Percentiles rank a stretch among this genome's conserved stretches.
These are phyloP conservation scores for Motacilla alba DNA, from an alignment of 2,113 vertebrate genomes.

Conservation along the genomic window DNA sequence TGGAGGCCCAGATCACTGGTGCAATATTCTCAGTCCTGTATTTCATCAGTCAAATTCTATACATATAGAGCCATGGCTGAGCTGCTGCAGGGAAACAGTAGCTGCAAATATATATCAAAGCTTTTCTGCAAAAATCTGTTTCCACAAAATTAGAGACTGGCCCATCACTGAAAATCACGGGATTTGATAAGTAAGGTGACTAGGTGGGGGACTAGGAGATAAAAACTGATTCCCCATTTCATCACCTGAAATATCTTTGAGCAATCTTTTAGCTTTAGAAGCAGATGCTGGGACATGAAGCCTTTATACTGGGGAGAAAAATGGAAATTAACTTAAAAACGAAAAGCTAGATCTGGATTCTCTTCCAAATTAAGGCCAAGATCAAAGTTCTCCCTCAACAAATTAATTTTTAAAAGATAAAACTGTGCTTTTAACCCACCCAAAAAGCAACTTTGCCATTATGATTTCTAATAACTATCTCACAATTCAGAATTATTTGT, in stretches of 20 bases:
- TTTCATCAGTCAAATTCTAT: neutral
- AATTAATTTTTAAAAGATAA: neutral
- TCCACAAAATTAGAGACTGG: neutral
- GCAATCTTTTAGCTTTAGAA: neutral
- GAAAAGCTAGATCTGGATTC: neutral
- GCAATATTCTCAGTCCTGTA: neutral
- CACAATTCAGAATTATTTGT: neutral
- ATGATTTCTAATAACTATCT: neutral
- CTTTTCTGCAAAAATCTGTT: neutral
- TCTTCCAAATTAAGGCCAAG: neutral
- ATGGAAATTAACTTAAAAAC: neutral
- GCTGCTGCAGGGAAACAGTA: neutral
- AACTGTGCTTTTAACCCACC: neutral
- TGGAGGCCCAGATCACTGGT: neutral
- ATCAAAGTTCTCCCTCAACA: neutral
- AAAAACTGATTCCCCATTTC: neutral
- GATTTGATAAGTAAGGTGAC: neutral
- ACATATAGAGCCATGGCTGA: neutral
- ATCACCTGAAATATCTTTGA: neutral
- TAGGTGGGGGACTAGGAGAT: neutral
- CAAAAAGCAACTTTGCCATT: neutral
- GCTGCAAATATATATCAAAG: neutral
- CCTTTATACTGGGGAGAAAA: neutral
- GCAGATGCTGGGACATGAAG: neutral
- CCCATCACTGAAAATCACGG: neutral